Evolutionary conservation across 2,113 vertebrate genomes (phyloP).

Genomic region (Urocitellus parryii): DNA sequence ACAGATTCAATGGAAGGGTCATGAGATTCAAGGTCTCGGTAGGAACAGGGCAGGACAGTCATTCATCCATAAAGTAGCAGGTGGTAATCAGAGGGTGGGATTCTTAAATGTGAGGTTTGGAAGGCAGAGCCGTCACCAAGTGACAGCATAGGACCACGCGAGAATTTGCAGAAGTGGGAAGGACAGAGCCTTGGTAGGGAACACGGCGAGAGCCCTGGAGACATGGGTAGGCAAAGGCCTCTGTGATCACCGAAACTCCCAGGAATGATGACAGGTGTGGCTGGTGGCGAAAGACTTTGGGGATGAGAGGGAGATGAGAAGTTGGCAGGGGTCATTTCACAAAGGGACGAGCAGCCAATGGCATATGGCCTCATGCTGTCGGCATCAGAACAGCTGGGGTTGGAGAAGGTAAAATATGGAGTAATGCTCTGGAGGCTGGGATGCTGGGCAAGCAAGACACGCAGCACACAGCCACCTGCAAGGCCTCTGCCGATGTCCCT

Average conservation of each 20-base stretch:
- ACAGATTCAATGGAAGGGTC: background rate
- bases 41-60: background rate
- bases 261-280: fast-evolving
- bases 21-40: background rate
- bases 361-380: fast-evolving
- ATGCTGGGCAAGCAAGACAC: background rate
- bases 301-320: background rate
- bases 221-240: background rate
- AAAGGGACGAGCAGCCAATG: fast-evolving
- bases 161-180: fast-evolving
- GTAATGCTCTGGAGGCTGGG: background rate
- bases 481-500: background rate
- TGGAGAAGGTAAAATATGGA: background rate
- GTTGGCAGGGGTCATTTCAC: background rate
- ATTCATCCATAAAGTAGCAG: background rate
- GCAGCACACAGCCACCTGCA: fast-evolving
- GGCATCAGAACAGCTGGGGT: background rate
- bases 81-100: background rate
- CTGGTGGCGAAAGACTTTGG: background rate
- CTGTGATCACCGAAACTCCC: background rate
- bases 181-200: background rate
- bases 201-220: background rate
- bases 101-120: background rate
- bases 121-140: background rate
- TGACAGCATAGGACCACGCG: too few species aligned